Percentiles rank a stretch among this genome's conserved stretches.
phyloP scores from a whole-genome alignment of 2,113 vertebrate species.

The Silurus glanis region DNA sequence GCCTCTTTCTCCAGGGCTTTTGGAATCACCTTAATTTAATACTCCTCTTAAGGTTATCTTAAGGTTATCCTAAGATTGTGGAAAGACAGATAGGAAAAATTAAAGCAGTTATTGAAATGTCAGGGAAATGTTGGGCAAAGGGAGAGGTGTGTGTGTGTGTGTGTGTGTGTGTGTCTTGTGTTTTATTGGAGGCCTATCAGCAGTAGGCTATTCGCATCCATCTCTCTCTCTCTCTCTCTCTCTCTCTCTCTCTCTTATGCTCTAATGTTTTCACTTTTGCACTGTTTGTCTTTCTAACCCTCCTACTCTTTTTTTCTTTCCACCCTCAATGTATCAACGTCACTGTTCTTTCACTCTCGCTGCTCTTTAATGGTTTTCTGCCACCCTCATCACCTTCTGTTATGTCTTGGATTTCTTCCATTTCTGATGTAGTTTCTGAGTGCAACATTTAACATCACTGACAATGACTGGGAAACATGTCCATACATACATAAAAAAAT shows the following conservation, averaged over 20 bases:
- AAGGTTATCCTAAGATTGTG: background rate
- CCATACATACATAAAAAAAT: too few species aligned
- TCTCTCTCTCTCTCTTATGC: slow-evolving; percentile 34
- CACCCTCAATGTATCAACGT: slow-evolving; percentile 16
- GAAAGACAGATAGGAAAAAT: background rate
- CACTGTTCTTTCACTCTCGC: slow-evolving; percentile 46
- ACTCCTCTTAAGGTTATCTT: too few species aligned
- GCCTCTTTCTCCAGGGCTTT: background rate
- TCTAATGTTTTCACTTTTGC: background rate
- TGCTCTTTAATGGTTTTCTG: slow-evolving; percentile 24
- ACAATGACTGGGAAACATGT: background rate
- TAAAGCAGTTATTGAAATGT: background rate
- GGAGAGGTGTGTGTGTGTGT: background rate
- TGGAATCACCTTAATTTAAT: background rate
- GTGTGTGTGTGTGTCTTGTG: background rate
- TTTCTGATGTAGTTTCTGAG: background rate
- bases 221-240: slow-evolving; percentile 26
- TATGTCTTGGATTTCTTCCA: background rate
- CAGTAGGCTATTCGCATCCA: background rate
- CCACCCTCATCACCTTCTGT: background rate
- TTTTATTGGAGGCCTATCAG: slow-evolving; percentile 14
- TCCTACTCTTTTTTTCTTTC: background rate
- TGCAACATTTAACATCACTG: background rate
- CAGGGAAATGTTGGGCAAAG: background rate
- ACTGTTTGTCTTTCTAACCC: background rate